Percentiles rank a stretch among this genome's conserved stretches.
phyloP scores from a whole-genome alignment of 2,113 vertebrate genomes.

The Heterotilapia buettikoferi region DNA sequence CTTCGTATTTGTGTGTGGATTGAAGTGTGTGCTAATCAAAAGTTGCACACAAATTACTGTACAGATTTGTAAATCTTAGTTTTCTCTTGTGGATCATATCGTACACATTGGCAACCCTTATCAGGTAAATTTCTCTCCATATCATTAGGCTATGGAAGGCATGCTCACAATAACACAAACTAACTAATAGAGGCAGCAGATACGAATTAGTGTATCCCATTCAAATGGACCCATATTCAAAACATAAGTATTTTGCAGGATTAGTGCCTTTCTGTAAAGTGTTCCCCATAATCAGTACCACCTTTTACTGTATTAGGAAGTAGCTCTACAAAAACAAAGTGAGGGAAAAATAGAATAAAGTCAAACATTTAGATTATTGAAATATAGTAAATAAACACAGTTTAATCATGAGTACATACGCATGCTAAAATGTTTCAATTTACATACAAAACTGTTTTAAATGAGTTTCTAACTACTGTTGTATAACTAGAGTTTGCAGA shows the following conservation, averaged over 20 bases:
- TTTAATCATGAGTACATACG: not conserved
- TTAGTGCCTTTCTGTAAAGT: not conserved
- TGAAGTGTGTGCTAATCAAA: not conserved
- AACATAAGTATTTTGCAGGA: not conserved
- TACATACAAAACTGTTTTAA: not conserved
- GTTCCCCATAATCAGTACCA: not conserved
- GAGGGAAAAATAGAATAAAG: not conserved
- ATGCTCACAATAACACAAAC: not conserved
- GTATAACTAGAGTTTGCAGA: not conserved
- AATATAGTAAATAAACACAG: not conserved
- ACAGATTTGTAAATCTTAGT: not conserved
- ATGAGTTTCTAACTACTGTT: not conserved
- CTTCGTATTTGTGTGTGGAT: not conserved
- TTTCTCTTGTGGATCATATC: not conserved
- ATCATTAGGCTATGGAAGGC: not conserved
- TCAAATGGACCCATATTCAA: not conserved
- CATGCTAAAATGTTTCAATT: not conserved
- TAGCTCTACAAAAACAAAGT: not conserved
- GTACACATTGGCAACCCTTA: rapidly evolving
- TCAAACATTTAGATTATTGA: not conserved
- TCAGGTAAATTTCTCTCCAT: not conserved
- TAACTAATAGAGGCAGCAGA: not conserved
- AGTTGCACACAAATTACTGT: not conserved
- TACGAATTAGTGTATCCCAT: not conserved
- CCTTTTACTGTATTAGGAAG: not conserved